These are phyloP conservation scores for Ceratitis capitata DNA, from an alignment of 1,140 invertebrate genomes.

Conservation along the genomic window DNA sequence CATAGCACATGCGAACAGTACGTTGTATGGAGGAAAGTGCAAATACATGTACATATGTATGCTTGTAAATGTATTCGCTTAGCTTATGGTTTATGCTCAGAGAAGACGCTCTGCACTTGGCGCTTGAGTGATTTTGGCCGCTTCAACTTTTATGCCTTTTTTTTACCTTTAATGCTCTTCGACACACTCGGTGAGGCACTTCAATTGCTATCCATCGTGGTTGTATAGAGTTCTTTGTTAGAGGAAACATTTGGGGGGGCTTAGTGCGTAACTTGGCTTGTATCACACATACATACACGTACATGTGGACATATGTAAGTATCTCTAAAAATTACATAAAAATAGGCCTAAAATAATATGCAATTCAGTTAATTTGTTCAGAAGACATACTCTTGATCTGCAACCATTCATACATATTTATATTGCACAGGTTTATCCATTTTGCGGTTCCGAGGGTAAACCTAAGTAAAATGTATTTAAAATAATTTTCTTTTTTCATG, in stretches of 20 bases:
- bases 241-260: too few species aligned
- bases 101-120: neutral
- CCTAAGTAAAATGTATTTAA: too few species aligned
- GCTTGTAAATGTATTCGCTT: neutral
- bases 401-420: too few species aligned
- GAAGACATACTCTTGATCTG: neutral
- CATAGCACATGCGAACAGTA: neutral
- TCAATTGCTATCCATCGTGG: neutral
- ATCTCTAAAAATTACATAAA: neutral
- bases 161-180: neutral
- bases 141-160: neutral
- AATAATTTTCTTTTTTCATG: too few species aligned
- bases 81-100: conserved; percentile 14
- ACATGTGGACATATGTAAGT: neutral
- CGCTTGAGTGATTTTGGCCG: conserved; percentile 22
- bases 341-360: neutral
- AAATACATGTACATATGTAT: neutral
- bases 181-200: neutral
- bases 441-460: too few species aligned
- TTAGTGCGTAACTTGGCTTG: neutral
- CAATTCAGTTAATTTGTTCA: neutral
- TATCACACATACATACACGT: neutral
- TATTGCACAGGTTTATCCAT: too few species aligned
- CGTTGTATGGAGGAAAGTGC: too few species aligned
- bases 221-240: too few species aligned